Percentiles rank a stretch among this genome's conserved stretches.
phyloP scores from a whole-genome alignment of 2,113 vertebrate species.

The Colinus virginianus region DNA sequence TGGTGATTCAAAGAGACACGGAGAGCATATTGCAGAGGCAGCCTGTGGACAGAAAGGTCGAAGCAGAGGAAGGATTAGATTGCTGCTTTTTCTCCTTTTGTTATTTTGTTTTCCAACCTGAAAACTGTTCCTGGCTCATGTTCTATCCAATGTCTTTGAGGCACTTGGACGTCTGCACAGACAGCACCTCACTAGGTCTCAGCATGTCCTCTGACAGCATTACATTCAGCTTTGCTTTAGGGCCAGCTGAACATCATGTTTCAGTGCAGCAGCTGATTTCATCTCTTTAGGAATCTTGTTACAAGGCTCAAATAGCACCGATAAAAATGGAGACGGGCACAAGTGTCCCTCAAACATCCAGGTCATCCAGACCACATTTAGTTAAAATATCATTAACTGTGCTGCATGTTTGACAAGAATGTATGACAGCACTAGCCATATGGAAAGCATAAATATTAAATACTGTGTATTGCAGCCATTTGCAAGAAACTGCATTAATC shows the following conservation, averaged over 20 bases:
- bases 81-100: background rate
- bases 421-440: conserved; percentile 71
- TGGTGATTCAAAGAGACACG: background rate
- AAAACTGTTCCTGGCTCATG: background rate
- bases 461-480: conserved; percentile 75
- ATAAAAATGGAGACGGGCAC: conserved; percentile 58
- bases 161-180: background rate
- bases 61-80: background rate
- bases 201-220: background rate
- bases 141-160: background rate
- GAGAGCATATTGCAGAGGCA: fast-evolving
- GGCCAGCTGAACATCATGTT: conserved; percentile 4
- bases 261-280: conserved; percentile 16
- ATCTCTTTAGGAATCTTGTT: conserved; percentile 31
- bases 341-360: conserved; percentile 43
- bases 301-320: conserved; percentile 17
- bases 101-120: background rate
- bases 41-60: background rate
- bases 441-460: conserved; percentile 77
- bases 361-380: conserved; percentile 16
- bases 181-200: background rate
- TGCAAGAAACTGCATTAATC: conserved; percentile 76
- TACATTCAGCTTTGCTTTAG: background rate
- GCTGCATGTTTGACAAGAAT: conserved; percentile 70
- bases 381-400: conserved; percentile 66